A percentile compares a stretch with the other conserved stretches of the same genome.
Conservation (phyloP, 2,797 vertebrate genomes). For the Pristis pectinata region DNA sequence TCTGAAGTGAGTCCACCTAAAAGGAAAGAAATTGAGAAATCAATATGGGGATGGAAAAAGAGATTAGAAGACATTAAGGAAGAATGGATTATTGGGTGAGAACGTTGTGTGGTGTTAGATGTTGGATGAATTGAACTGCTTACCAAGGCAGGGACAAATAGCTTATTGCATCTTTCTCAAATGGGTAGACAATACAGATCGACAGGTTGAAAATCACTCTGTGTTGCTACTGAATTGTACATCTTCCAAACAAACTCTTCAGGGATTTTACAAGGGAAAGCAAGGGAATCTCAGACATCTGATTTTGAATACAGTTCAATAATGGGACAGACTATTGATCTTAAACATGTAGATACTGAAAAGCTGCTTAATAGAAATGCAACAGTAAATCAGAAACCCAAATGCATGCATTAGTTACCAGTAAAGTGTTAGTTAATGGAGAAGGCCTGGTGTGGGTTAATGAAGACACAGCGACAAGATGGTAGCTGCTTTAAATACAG, state of each 20-base stretch:
- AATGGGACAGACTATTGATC: background rate
- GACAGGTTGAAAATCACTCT: background rate
- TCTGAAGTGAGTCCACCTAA: constrained; percentile 66
- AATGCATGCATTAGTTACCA: background rate
- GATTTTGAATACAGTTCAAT: background rate
- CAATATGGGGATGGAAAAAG: background rate
- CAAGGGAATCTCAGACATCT: background rate
- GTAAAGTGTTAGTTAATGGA: background rate
- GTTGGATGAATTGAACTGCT: no score
- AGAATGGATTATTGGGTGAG: background rate
- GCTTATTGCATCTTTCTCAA: background rate
- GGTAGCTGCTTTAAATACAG: background rate
- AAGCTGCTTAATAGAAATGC: background rate
- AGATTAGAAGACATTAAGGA: no score
- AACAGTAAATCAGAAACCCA: background rate
- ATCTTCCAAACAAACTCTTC: background rate
- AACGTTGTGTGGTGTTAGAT: no score
- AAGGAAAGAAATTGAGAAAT: constrained; percentile 31
- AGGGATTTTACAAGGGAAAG: background rate
- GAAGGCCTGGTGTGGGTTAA: background rate
- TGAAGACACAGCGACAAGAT: background rate
- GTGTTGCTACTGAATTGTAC: background rate
- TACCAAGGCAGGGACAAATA: background rate
- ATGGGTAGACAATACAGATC: background rate
- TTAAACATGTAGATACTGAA: background rate